Percentiles rank a stretch among this genome's conserved stretches.
phyloP scores from a whole-genome alignment of 1,140 invertebrate genomes.

The Ceratina calcarata region DNA sequence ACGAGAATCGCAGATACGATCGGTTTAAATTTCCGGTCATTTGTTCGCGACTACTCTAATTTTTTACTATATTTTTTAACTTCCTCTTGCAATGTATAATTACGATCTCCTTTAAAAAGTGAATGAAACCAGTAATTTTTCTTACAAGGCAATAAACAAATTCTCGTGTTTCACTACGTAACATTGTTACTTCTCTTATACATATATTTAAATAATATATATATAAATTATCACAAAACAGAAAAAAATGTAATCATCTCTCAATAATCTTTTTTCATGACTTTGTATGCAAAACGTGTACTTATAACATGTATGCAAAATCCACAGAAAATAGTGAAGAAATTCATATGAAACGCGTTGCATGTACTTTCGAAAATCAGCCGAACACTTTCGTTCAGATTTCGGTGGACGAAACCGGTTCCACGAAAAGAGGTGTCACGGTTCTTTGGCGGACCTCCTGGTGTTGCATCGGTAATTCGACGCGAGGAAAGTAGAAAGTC shows the following conservation, averaged over 20 bases:
- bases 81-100: constrained; percentile 15
- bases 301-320: too few relatives aligned
- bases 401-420: neutral
- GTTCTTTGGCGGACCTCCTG: neutral
- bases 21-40: constrained; percentile 68
- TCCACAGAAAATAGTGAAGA: too few relatives aligned
- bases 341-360: too few relatives aligned
- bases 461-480: constrained; percentile 29
- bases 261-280: too few relatives aligned
- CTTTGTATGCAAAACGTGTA: too few relatives aligned
- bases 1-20: constrained; percentile 66
- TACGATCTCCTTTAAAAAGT: neutral
- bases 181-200: too few relatives aligned
- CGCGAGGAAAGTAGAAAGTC: constrained; percentile 63
- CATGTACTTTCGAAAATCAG: neutral
- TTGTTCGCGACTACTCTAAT: constrained; percentile 32
- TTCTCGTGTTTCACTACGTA: neutral
- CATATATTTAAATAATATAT: too few relatives aligned
- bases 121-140: neutral
- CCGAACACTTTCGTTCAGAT: neutral
- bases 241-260: too few relatives aligned
- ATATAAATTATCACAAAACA: too few relatives aligned
- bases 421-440: neutral
- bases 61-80: constrained; percentile 8
- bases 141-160: neutral